These are phyloP conservation scores for Diphyllodes magnificus DNA, from an alignment of 2,113 vertebrate species.

Conservation along the genomic window DNA sequence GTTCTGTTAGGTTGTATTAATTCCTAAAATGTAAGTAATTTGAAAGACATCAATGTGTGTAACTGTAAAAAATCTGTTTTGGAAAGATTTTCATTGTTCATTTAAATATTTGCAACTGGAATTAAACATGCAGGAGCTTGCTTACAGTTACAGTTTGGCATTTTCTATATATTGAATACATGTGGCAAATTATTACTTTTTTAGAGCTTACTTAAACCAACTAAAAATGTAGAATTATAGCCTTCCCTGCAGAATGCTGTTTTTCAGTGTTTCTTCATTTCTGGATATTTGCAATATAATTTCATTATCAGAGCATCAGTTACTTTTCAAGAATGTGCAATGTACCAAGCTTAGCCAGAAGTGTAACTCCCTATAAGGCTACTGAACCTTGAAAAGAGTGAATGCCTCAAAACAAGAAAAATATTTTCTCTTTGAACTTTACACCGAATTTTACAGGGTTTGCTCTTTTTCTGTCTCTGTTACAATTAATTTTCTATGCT, in stretches of 20 bases:
- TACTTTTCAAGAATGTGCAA: neutral
- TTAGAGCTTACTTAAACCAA: neutral
- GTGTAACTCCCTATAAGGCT: neutral
- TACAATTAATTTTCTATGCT: neutral
- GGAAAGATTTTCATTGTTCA: neutral
- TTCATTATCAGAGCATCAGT: neutral
- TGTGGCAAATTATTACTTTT: neutral
- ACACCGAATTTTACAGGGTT: neutral
- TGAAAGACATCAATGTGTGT: neutral
- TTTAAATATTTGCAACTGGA: neutral
- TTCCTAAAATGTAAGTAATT: neutral
- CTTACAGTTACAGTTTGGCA: neutral
- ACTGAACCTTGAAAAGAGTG: neutral
- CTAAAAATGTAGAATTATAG: neutral
- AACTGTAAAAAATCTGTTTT: neutral
- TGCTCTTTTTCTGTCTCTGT: neutral
- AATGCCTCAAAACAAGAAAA: neutral
- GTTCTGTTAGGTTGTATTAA: constrained; percentile 45
- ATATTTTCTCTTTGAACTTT: neutral
- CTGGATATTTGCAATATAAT: neutral
- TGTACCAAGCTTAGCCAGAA: neutral
- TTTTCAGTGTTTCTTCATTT: neutral
- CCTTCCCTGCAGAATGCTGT: neutral
- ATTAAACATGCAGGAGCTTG: neutral
- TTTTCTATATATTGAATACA: neutral